Conservation (phyloP, 2,888 invertebrate species). For the Scelioninae gen. 1 region DNA sequence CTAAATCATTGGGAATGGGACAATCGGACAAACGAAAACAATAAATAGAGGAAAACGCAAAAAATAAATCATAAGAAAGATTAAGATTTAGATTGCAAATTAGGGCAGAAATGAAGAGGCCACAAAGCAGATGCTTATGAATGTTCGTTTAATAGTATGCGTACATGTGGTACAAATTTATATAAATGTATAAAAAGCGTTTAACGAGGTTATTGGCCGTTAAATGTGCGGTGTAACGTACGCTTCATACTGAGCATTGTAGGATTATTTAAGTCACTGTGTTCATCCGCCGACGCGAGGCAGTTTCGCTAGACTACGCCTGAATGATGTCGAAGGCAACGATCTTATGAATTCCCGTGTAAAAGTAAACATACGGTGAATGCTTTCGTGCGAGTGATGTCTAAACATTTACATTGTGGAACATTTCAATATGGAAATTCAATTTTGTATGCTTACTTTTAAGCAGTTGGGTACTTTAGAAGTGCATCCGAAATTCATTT, state of each 20-base stretch:
- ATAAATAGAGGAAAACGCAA: no score
- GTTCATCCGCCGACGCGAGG: slow-evolving; percentile 57
- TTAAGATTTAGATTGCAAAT: no score
- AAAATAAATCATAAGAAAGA: slow-evolving; percentile 35
- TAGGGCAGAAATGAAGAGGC: slow-evolving; percentile 28
- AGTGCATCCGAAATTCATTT: slow-evolving; percentile 15
- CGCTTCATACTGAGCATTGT: slow-evolving; percentile 69
- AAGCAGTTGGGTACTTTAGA: slow-evolving; percentile 4
- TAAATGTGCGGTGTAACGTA: slow-evolving; percentile 62
- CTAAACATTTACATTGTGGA: no score
- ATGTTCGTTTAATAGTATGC: slow-evolving; percentile 66
- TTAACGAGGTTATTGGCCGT: slow-evolving; percentile 69
- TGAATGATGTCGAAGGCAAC: slow-evolving; percentile 56
- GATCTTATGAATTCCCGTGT: slow-evolving; percentile 23
- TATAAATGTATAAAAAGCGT: slow-evolving; percentile 82
- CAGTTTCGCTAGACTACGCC: slow-evolving; percentile 57
- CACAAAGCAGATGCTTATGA: slow-evolving; percentile 47
- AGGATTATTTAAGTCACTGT: slow-evolving; percentile 69
- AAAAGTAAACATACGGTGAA: slow-evolving; percentile 13
- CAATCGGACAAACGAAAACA: no score
- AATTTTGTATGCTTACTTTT: neutral
- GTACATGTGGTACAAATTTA: slow-evolving; percentile 82
- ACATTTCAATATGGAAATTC: no score
- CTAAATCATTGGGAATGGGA: slow-evolving; percentile 85
- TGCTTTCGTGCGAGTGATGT: neutral